Evolutionary conservation across 2,113 vertebrate species (phyloP).

Genomic region (Promerops cafer): DNA sequence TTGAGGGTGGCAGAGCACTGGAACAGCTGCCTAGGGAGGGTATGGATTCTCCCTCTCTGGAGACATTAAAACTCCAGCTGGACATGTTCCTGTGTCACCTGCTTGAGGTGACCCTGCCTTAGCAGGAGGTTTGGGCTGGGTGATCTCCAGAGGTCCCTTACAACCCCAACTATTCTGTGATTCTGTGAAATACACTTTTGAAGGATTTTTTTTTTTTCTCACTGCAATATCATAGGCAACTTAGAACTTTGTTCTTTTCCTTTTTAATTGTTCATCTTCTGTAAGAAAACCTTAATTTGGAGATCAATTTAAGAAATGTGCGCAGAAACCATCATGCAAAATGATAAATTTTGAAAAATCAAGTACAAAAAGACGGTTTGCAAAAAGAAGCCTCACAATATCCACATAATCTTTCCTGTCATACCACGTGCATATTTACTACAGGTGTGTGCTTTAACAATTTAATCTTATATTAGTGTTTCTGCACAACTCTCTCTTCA

Average conservation of each 20-base stretch:
- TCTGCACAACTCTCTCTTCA: not conserved
- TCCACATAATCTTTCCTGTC: not conserved
- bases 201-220: not conserved
- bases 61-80: not conserved
- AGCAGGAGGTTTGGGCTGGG: not conserved
- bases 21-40: not conserved
- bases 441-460: not conserved
- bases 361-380: not conserved
- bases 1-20: not conserved
- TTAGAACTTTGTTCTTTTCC: not conserved
- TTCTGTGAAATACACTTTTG: not conserved
- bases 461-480: not conserved
- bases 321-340: not conserved
- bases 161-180: not conserved
- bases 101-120: not conserved
- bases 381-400: not conserved
- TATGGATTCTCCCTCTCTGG: not conserved
- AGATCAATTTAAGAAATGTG: rapidly evolving
- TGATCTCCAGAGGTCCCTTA: not conserved
- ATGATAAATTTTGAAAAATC: not conserved
- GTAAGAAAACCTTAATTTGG: not conserved
- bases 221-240: not conserved
- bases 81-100: not conserved
- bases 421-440: not conserved
- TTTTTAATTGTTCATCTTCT: not conserved